These are phyloP conservation scores for Panzeria rudis DNA, from an alignment of 2,888 invertebrate species.

Conservation along the genomic window DNA sequence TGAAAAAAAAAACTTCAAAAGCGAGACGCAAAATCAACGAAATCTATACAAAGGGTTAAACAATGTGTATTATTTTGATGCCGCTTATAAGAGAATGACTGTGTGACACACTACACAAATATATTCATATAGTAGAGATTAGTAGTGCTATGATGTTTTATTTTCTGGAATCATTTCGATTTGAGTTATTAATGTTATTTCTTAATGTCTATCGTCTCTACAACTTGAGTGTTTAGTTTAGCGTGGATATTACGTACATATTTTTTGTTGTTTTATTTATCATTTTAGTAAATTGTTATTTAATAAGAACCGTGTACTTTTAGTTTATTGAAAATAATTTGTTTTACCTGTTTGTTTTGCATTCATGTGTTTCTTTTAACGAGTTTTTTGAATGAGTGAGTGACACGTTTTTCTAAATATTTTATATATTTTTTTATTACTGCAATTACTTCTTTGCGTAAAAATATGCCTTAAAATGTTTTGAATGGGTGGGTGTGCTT, in stretches of 20 bases:
- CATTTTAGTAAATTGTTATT: constrained; percentile 42
- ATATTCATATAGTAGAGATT: background rate
- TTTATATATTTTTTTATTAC: background rate
- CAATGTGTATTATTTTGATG: background rate
- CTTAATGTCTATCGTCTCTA: background rate
- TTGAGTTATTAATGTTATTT: constrained; percentile 18
- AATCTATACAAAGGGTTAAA: background rate
- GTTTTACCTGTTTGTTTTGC: background rate
- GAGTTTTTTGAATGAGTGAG: background rate
- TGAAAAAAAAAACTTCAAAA: no score
- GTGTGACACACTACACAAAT: background rate
- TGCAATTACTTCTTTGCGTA: background rate
- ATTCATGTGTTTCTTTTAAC: background rate
- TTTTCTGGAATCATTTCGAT: background rate
- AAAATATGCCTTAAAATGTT: background rate
- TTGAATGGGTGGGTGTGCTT: background rate
- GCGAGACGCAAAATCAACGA: no score
- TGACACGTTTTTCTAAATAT: background rate
- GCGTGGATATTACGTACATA: background rate
- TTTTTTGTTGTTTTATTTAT: constrained; percentile 18
- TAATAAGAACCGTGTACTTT: constrained; percentile 6
- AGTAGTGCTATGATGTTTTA: background rate
- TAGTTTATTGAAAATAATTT: background rate
- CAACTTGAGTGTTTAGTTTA: background rate
- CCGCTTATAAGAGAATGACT: background rate